Evolutionary conservation across 1,140 invertebrate species (phyloP).

Genomic region (Hylyphantes graminicola): DNA sequence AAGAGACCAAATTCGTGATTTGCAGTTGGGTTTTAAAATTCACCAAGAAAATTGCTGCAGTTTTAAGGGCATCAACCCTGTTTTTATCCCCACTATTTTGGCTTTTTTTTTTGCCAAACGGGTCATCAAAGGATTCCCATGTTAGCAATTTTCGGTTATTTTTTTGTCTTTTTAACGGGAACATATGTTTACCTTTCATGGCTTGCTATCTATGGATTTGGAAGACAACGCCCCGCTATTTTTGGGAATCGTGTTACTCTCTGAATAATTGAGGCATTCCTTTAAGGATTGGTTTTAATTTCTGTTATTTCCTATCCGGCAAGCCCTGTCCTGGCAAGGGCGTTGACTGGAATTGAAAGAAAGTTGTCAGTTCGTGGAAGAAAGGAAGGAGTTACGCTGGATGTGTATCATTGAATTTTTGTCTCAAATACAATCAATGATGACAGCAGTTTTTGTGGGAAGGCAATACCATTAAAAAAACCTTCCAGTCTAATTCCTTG

Average conservation of each 20-base stretch:
- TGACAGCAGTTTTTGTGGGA: too few species aligned
- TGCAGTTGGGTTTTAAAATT: neutral
- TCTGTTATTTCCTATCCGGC: conserved; percentile 2
- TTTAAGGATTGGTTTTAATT: neutral
- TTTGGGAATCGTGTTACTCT: conserved; percentile 15
- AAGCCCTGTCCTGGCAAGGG: neutral
- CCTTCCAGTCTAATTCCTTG: too few species aligned
- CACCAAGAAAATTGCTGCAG: conserved; percentile 5
- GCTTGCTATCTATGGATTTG: neutral
- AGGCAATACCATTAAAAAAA: too few species aligned
- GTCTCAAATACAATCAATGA: too few species aligned
- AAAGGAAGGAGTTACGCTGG: neutral
- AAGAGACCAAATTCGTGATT: conserved; percentile 35
- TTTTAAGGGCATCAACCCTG: conserved; percentile 27
- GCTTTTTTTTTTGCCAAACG: neutral
- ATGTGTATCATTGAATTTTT: too few species aligned
- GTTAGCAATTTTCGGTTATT: neutral
- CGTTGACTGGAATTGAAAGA: neutral
- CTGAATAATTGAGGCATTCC: conserved; percentile 25
- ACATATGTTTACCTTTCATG: neutral
- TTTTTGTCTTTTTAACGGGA: neutral
- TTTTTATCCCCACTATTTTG: neutral
- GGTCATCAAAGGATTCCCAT: neutral
- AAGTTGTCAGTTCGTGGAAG: neutral
- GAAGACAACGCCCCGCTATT: conserved; percentile 33